Evolutionary conservation across 2,888 invertebrate genomes (phyloP), one percentile per base, ranked within the genome.

Genomic region (Chrysolina oricalcia): DNA sequence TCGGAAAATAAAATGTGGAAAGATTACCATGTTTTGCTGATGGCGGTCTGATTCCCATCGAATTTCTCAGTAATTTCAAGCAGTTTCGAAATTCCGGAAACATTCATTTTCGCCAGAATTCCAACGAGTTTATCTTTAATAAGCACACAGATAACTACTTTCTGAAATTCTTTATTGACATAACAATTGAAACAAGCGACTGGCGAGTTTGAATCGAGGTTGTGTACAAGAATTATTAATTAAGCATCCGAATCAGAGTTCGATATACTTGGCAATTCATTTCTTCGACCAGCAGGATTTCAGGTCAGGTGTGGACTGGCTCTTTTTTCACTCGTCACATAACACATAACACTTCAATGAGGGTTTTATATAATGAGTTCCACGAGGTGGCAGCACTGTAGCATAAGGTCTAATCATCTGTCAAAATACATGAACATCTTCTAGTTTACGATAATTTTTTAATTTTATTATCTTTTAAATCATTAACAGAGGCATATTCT

Each of bases 1-100:
- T 59, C 1, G 27, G n/a, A n/a, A 59, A 59, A 59, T 35, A 13
- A 59, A 59, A 35, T 59, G n/a, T 59, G 11, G n/a, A 35, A 59
- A 59, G 59, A 59, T 59, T 27, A n/a, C 27, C 15, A n/a, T 59
- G 35, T 15, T 59, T 59, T 27, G 8, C n/a, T 35, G 59, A 59
- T 59, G n/a, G 8, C 35, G 59, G 13, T 59, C 59, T 59, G 59
- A 59, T 59, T 59, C 59, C 59, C 59, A 59, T 59, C 59, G 59
- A 59, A 35, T 59, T 53, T 53, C 53, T 53, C 13, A 19, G 23
- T 23, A 53, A 53, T 53, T 59, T 59, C 9, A 59, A 17, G 59
- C 17, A 5, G 53, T 53, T 68, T 53, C 53, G 68, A 68, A 53
- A 68, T 68, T 53, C 68, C 68, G 68, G 68, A 68, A 68, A 68